Evolutionary conservation across 1,140 invertebrate species (phyloP).

Genomic region (Carcinoscorpius rotundicauda): DNA sequence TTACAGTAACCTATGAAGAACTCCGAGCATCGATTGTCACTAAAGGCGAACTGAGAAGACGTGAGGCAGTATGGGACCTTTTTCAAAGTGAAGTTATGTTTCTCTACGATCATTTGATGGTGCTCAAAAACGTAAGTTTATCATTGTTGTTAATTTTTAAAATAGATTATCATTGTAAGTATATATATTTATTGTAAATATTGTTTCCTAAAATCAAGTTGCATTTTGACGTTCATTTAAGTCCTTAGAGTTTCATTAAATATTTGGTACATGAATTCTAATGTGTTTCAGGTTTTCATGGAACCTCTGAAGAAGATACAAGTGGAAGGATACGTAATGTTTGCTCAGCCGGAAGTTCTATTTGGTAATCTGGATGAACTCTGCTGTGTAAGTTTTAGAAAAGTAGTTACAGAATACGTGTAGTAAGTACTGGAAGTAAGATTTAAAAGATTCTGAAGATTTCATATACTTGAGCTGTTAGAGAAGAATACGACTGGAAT

Average conservation of each 20-base stretch:
- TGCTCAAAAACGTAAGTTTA: slow-evolving; percentile 50
- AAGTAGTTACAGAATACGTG: no score
- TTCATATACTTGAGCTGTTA: no score
- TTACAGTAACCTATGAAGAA: no score
- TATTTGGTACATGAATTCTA: not conserved
- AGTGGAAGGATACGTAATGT: slow-evolving; percentile 54
- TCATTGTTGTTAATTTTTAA: not conserved
- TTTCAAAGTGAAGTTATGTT: slow-evolving; percentile 56
- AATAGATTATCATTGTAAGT: no score
- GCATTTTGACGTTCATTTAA: not conserved
- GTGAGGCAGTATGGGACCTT: slow-evolving; percentile 53
- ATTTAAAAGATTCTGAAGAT: no score
- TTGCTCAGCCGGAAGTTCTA: slow-evolving; percentile 51
- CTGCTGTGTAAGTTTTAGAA: slow-evolving; percentile 42
- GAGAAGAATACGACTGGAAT: no score
- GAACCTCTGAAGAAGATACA: slow-evolving; percentile 56
- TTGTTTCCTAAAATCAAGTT: not conserved
- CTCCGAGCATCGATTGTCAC: no score
- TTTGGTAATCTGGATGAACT: slow-evolving; percentile 58
- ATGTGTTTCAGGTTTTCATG: slow-evolving; percentile 48
- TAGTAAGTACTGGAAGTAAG: no score
- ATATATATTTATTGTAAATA: not conserved
- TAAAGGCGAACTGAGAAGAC: slow-evolving; percentile 19
- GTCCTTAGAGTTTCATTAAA: not conserved
- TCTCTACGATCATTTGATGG: slow-evolving; percentile 53